A percentile compares a stretch with the other conserved stretches of the same genome.
These are phyloP conservation scores for Eufriesea mexicana DNA, from an alignment of 1,140 invertebrate species.

Conservation along the genomic window DNA sequence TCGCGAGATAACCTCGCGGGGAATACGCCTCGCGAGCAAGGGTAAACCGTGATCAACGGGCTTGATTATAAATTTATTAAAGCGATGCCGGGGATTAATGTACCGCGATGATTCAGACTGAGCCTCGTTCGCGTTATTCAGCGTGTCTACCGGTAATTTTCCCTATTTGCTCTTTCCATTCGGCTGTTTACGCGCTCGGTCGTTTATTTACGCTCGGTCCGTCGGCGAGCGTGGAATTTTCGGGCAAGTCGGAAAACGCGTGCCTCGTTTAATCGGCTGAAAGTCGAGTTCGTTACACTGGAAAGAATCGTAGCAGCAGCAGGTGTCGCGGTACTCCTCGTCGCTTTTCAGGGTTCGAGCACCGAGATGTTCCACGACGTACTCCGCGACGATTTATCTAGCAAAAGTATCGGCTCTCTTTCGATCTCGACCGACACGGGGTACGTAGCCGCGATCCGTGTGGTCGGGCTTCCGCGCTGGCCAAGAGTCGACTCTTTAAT, in stretches of 20 bases:
- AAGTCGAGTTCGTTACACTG: too few species aligned
- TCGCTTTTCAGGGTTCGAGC: not conserved
- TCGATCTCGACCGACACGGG: not conserved
- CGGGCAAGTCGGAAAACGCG: too few species aligned
- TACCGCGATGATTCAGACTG: not conserved
- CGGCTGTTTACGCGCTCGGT: too few species aligned
- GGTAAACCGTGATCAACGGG: not conserved
- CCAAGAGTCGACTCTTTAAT: slow-evolving; percentile 33
- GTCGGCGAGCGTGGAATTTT: too few species aligned
- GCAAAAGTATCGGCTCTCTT: not conserved
- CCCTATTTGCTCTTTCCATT: too few species aligned
- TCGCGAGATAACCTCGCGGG: not conserved
- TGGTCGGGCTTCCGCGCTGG: not conserved
- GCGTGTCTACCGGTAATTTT: too few species aligned
- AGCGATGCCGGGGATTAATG: not conserved
- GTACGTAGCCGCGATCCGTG: not conserved
- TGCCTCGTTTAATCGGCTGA: too few species aligned
- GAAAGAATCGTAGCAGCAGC: too few species aligned
- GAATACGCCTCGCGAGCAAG: not conserved
- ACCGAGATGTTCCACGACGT: not conserved
- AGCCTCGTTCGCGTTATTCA: not conserved
- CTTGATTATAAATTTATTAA: slow-evolving; percentile 16
- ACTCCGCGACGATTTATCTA: not conserved
- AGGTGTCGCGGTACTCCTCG: too few species aligned
- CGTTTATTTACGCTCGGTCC: too few species aligned